A percentile compares a stretch with the other conserved stretches of the same genome.
Evolutionary conservation across 2,113 vertebrate species (phyloP).

Genomic region (Saccopteryx leptura): DNA sequence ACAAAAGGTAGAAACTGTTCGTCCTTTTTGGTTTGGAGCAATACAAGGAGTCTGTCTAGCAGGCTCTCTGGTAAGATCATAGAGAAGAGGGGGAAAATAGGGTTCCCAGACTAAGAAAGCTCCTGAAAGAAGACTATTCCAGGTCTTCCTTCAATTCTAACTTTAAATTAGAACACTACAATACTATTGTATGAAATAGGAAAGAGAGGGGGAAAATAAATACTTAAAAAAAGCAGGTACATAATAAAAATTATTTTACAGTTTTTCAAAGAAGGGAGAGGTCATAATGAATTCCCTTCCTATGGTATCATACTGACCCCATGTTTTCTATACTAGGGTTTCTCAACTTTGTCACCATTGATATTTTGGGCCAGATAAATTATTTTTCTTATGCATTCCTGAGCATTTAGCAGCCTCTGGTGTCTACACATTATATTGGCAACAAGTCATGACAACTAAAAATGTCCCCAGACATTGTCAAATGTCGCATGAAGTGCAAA

Average conservation of each 20-base stretch:
- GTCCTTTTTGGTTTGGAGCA: not conserved
- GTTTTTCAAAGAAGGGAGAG: not conserved
- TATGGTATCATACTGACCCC: not conserved
- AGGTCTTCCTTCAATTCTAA: not conserved
- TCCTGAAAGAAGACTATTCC: not conserved
- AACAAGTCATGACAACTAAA: not conserved
- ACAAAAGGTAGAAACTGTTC: not conserved
- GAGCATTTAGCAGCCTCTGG: not conserved
- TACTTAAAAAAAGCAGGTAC: not conserved
- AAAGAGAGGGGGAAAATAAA: not conserved
- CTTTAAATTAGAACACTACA: not conserved
- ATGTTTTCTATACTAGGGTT: not conserved
- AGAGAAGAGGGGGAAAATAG: not conserved
- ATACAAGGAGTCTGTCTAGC: not conserved
- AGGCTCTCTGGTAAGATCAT: not conserved
- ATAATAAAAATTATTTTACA: not conserved
- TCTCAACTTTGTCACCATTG: not conserved
- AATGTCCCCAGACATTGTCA: not conserved
- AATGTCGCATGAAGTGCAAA: not conserved
- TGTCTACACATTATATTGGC: not conserved
- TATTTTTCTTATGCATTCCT: not conserved
- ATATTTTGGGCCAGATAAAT: not conserved
- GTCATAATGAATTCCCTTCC: not conserved
- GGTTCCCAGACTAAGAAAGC: not conserved
- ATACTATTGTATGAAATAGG: not conserved